Evolutionary conservation across 2,797 vertebrate species (phyloP).

Genomic region (Myotis findleyi): DNA sequence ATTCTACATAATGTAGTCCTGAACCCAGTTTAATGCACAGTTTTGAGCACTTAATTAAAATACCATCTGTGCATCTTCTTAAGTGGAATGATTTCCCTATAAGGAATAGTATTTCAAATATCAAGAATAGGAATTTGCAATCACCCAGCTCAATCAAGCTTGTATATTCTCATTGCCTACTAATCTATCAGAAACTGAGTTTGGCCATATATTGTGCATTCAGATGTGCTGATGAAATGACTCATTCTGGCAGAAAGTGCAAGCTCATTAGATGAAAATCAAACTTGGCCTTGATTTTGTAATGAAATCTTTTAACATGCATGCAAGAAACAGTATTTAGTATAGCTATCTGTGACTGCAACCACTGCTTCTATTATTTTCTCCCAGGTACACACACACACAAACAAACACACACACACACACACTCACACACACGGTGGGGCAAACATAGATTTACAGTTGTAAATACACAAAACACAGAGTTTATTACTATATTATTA

Average conservation of each 20-base stretch:
- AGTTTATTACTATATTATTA: neutral
- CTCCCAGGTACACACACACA: neutral
- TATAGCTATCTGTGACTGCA: neutral
- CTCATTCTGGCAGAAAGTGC: neutral
- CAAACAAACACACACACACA: too few species aligned
- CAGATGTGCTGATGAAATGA: neutral
- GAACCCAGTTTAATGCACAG: too few species aligned
- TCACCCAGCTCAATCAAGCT: constrained; percentile 2
- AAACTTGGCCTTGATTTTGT: neutral
- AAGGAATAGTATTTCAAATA: neutral
- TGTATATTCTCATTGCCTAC: neutral
- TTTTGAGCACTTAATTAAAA: constrained; percentile 28
- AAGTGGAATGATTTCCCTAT: constrained; percentile 5
- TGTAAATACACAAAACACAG: neutral
- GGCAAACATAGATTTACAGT: neutral
- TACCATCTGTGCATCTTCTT: neutral
- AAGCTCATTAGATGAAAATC: constrained; percentile 2
- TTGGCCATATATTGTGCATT: neutral
- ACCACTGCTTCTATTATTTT: neutral
- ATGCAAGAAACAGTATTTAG: neutral
- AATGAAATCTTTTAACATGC: neutral
- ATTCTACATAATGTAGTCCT: neutral
- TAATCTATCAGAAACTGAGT: neutral
- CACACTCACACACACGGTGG: neutral
- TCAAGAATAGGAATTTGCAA: neutral